Conservation (phyloP, 2,888 invertebrate species). For the Neoascia interrupta region DNA sequence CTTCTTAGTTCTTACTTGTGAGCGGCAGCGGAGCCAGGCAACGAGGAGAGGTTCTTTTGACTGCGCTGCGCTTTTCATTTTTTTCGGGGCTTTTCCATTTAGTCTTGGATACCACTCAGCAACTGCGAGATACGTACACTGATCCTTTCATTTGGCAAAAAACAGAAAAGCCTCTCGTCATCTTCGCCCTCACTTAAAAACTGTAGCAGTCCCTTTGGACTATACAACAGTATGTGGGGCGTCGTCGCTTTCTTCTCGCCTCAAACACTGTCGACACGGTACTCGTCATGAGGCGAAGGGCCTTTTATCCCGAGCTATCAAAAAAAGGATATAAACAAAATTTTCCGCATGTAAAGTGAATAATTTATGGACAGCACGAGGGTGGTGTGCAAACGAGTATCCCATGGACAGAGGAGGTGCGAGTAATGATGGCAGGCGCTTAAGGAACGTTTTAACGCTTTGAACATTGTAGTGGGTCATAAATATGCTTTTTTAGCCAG, state of each 20-base stretch:
- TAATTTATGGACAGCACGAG: slow-evolving; percentile 55
- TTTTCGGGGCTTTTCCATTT: slow-evolving; percentile 1
- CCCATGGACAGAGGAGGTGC: background rate
- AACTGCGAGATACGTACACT: slow-evolving; percentile 31
- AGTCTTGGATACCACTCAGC: slow-evolving; percentile 3
- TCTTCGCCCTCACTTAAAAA: slow-evolving; percentile 5
- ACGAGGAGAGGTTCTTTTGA: slow-evolving; percentile 23
- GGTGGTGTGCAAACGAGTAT: background rate
- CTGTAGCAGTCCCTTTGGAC: slow-evolving; percentile 1
- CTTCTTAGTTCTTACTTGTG: slow-evolving; percentile 57
- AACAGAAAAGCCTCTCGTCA: slow-evolving; percentile 31
- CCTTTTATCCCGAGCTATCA: slow-evolving; percentile 49
- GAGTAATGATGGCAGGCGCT: slow-evolving; percentile 28
- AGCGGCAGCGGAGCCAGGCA: slow-evolving; percentile 11
- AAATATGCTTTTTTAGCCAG: slow-evolving; percentile 62
- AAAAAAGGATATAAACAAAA: slow-evolving; percentile 57
- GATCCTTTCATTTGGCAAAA: slow-evolving; percentile 41
- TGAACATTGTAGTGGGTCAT: slow-evolving; percentile 55
- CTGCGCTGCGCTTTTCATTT: slow-evolving; percentile 44
- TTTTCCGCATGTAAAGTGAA: slow-evolving; percentile 63
- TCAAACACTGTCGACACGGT: no score
- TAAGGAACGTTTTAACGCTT: slow-evolving; percentile 51
- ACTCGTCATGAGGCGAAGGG: slow-evolving; percentile 18
- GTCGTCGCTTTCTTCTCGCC: slow-evolving; percentile 22
- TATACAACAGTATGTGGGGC: no score